Evolutionary conservation across 2,888 invertebrate species (phyloP), one percentile per base, ranked within the genome.

Genomic region (Andrena fulva): DNA sequence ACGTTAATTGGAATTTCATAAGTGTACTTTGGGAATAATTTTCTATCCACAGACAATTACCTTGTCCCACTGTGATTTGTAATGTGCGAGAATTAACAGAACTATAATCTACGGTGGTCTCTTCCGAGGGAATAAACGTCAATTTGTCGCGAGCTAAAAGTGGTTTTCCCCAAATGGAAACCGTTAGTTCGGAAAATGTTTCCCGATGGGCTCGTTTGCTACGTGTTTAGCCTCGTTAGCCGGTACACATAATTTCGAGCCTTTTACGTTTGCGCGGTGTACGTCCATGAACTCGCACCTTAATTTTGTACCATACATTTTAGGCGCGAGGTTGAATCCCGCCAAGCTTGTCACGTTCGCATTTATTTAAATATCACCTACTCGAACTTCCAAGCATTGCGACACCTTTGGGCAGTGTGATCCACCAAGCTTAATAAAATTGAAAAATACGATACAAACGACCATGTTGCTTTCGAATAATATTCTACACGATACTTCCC

Each of bases 191-290:
- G 42, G 50, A 66, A 74, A 54, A 68, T 54, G 67, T 54, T 83
- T 73, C 62, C 42, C 54, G 12, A 74, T 77, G 42, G 68, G 62
- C 67, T 81, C 60, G 75, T 78, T 77, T 74, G 27, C 59, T 56
- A 8, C 48, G 54, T 20, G 54, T 64, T 76, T 73, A 74, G 77
- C 48, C 63, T 62, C 24, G 66, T 77, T 77, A 81, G 62, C 27
- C 16, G 62, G 33, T 67, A 33, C 64, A 70, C 66, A 54, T 31
- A 33, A 62, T 24, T 31, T 35, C 33, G 33, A 62, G 33, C 31
- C n/a, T 31, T 31, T 60, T 33, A n/a, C 27, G n/a, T 16, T 31
- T 16, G n/a, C 31, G 3, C 60, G 31, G 8, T 3, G 1, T 60
- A n/a, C 31, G 29, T 33, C 31, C 12, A 27, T 3, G 8, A 31